phyloP scores from a whole-genome alignment of 2,888 invertebrate genomes.

The Eucriotettix oculatus region DNA sequence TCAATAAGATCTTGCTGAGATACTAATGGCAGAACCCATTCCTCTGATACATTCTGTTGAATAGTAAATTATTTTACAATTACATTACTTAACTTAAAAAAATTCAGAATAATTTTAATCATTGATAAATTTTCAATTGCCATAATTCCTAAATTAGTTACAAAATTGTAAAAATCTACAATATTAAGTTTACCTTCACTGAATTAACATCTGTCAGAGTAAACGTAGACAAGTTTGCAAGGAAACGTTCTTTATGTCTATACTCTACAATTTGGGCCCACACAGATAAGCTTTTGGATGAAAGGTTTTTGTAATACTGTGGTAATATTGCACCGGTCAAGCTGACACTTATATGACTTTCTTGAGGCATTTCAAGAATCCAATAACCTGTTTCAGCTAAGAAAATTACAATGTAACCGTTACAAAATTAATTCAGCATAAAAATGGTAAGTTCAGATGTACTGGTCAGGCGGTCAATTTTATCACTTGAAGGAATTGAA shows the following conservation, averaged over 20 bases:
- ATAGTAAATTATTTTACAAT: not conserved
- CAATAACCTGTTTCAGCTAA: conserved; percentile 15
- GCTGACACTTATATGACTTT: conserved; percentile 32
- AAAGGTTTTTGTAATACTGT: conserved; percentile 32
- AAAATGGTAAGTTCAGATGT: no score
- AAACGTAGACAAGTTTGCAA: conserved; percentile 1
- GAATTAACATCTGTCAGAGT: conserved; percentile 20
- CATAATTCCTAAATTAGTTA: no score
- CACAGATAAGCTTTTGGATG: conserved; percentile 27
- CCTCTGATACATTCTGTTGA: conserved; percentile 32
- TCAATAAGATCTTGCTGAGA: conserved; percentile 36
- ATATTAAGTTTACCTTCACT: conserved; percentile 23
- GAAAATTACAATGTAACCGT: not conserved
- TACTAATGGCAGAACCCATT: conserved; percentile 43
- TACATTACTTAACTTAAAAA: no score
- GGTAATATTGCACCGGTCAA: conserved; percentile 44
- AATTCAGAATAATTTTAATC: no score
- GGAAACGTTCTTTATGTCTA: not conserved
- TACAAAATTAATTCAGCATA: no score
- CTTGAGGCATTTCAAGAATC: conserved; percentile 20
- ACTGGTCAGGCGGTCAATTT: no score
- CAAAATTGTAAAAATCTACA: no score
- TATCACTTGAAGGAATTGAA: no score
- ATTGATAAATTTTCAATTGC: no score
- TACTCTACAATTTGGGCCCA: conserved; percentile 28